Conservation (phyloP, 2,113 vertebrate genomes). For the Ailurus styani region DNA sequence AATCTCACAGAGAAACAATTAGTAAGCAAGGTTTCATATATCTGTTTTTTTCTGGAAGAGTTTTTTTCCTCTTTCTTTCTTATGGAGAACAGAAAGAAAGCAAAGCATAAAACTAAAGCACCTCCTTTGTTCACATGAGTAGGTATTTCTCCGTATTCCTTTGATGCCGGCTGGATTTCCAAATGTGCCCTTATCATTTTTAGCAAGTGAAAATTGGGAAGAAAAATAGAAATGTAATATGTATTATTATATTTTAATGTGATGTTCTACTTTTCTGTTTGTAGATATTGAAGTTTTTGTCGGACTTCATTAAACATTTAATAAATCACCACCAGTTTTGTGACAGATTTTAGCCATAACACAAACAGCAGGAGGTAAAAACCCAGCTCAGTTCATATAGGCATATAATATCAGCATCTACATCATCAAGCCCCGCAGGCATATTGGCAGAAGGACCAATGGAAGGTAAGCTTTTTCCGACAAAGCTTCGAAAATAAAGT, state of each 20-base stretch:
- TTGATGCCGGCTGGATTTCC: constrained; percentile 78
- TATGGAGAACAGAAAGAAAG: constrained; percentile 70
- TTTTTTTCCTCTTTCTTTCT: constrained; percentile 35
- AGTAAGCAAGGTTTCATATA: background rate
- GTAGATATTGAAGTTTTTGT: constrained; percentile 95
- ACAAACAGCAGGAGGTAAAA: constrained; percentile 96
- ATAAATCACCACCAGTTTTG: constrained; percentile 99
- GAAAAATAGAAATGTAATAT: constrained; percentile 81
- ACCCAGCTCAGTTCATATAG: constrained; percentile 93
- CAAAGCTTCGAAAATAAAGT: constrained; percentile 99
- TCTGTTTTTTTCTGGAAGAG: constrained; percentile 34
- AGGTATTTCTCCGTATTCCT: constrained; percentile 61
- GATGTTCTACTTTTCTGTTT: constrained; percentile 86
- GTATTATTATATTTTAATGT: constrained; percentile 86
- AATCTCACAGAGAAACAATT: constrained; percentile 9
- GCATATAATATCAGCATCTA: constrained; percentile 95
- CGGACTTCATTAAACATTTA: constrained; percentile 98
- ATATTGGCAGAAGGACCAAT: constrained; percentile 97
- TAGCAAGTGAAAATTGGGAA: constrained; percentile 77
- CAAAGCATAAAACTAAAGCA: constrained; percentile 29
- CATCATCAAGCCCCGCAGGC: constrained; percentile 92
- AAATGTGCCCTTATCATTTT: constrained; percentile 75
- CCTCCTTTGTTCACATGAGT: constrained; percentile 73
- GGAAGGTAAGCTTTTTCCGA: constrained; percentile 99
- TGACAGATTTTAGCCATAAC: constrained; percentile 99